Evolutionary conservation across 2,113 vertebrate genomes (phyloP).

Genomic region (Ictalurus punctatus): DNA sequence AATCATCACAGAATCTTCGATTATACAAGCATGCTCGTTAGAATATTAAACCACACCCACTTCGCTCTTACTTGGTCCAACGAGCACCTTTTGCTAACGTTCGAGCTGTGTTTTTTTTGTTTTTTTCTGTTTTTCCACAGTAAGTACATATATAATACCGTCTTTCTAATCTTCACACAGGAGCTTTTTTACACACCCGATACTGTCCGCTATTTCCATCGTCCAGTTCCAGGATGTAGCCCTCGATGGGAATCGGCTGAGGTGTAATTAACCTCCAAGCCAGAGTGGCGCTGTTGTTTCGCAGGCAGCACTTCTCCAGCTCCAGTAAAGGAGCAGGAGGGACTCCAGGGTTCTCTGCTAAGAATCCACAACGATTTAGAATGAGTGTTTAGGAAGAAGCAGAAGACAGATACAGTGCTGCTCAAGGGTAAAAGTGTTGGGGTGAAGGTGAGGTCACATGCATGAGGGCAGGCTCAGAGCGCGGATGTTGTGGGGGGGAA

Average conservation of each 20-base stretch:
- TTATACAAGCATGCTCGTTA: not conserved
- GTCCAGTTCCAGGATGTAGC: constrained; percentile 95
- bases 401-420: not conserved
- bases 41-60: not conserved
- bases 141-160: not conserved
- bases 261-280: constrained; percentile 89
- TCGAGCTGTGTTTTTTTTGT: not conserved
- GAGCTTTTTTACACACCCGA: constrained; percentile 75
- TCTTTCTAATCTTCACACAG: not conserved
- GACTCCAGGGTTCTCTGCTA: constrained; percentile 76
- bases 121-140: too few relatives aligned
- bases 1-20: not conserved
- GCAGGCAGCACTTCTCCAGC: constrained; percentile 94
- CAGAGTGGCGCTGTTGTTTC: constrained; percentile 95
- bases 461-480: constrained; percentile 18
- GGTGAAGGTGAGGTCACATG: constrained; percentile 26
- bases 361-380: constrained; percentile 18
- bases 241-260: constrained; percentile 81
- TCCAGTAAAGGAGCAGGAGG: constrained; percentile 88
- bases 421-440: not conserved
- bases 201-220: constrained; percentile 95
- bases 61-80: not conserved
- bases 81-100: not conserved
- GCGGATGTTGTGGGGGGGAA: not conserved
- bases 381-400: not conserved